Evolutionary conservation across 2,797 vertebrate genomes (phyloP).

Genomic region (Gobio occitaniae): DNA sequence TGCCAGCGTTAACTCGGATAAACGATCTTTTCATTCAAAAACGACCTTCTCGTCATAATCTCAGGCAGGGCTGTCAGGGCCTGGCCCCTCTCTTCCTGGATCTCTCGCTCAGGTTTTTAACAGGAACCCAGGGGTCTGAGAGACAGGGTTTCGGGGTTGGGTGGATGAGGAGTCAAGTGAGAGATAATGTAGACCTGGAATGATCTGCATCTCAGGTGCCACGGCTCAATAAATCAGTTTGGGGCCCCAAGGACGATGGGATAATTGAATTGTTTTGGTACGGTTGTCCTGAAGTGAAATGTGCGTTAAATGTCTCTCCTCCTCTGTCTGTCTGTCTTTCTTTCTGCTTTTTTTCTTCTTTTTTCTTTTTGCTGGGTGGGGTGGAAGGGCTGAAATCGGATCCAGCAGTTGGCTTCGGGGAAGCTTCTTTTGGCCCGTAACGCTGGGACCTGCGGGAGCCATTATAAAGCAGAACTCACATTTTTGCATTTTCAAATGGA

Average conservation of each 20-base stretch:
- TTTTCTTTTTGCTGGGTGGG: slow-evolving; percentile 53
- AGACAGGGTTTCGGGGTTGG: not conserved
- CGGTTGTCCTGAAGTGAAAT: slow-evolving; percentile 61
- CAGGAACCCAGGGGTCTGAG: not conserved
- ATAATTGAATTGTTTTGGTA: slow-evolving; percentile 66
- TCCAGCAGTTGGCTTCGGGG: slow-evolving; percentile 58
- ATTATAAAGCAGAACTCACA: slow-evolving; percentile 64
- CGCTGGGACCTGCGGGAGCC: slow-evolving; percentile 60
- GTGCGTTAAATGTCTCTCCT: slow-evolving; percentile 52
- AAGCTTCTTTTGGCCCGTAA: slow-evolving; percentile 63
- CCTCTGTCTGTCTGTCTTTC: slow-evolving; percentile 12
- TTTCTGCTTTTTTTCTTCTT: not conserved
- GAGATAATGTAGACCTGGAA: slow-evolving; percentile 18
- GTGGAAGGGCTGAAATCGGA: slow-evolving; percentile 60
- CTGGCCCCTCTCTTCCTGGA: slow-evolving; percentile 52
- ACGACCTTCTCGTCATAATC: slow-evolving; percentile 58
- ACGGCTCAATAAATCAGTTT: slow-evolving; percentile 59
- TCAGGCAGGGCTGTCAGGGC: slow-evolving; percentile 51
- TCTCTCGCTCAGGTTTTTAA: slow-evolving; percentile 45
- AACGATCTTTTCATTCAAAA: slow-evolving; percentile 60
- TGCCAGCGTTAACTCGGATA: slow-evolving; percentile 60
- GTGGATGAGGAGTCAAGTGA: slow-evolving; percentile 6
- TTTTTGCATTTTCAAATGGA: slow-evolving; percentile 67
- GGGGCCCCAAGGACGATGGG: slow-evolving; percentile 45
- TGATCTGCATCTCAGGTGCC: slow-evolving; percentile 58